Evolutionary conservation across 2,113 vertebrate genomes (phyloP).

Genomic region (Oxyura jamaicensis): DNA sequence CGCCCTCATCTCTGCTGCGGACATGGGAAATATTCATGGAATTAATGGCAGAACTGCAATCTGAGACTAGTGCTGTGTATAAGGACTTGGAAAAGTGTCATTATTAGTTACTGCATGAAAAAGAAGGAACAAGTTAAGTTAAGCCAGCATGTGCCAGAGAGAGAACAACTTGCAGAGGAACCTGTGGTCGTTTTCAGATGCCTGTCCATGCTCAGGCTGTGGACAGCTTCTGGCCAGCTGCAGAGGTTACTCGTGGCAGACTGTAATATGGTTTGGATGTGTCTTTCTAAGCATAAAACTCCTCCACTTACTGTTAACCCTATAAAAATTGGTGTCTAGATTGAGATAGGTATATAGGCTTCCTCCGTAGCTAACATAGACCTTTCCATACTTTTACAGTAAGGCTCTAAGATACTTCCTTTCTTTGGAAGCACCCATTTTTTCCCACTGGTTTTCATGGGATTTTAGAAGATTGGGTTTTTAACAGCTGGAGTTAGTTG

Average conservation of each 20-base stretch:
- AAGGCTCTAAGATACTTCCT: background rate
- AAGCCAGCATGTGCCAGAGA: background rate
- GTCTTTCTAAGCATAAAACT: background rate
- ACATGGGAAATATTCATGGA: background rate
- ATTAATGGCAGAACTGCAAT: background rate
- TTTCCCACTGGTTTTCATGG: background rate
- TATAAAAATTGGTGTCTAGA: background rate
- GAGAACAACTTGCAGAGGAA: background rate
- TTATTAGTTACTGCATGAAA: background rate
- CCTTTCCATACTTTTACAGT: background rate
- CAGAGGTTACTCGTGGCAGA: background rate
- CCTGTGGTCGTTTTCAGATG: background rate
- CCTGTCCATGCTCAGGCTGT: accelerated
- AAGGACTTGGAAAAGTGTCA: background rate
- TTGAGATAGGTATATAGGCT: background rate
- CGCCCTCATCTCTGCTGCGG: background rate
- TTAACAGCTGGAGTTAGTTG: background rate
- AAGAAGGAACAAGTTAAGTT: background rate
- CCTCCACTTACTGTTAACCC: background rate
- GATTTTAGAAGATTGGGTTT: background rate
- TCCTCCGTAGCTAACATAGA: background rate
- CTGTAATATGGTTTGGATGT: background rate
- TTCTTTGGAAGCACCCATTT: background rate
- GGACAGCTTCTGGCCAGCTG: background rate
- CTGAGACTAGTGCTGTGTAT: background rate